These are phyloP conservation scores for Diacarnus erythraeanus DNA, from an alignment of 37 sponge, comb jelly and placozoan species.

Conservation along the genomic window DNA sequence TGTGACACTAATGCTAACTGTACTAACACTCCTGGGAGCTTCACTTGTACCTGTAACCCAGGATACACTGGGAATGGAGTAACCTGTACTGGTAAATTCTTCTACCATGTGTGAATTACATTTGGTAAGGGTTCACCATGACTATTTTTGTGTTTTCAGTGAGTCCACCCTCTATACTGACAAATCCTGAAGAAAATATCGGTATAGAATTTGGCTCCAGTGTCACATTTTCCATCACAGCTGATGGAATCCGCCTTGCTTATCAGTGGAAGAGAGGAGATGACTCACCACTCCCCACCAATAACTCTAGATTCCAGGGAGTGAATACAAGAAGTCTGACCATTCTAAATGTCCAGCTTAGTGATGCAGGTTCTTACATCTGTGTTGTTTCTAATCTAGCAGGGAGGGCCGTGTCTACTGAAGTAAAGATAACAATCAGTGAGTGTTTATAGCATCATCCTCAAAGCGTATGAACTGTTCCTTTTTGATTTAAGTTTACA, in stretches of 20 bases:
- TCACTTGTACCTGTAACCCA: too few relatives aligned
- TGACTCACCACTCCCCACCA: background rate
- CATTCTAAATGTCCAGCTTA: background rate
- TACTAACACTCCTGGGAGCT: too few relatives aligned
- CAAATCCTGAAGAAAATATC: background rate
- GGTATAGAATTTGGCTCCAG: background rate
- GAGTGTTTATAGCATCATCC: background rate
- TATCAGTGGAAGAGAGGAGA: background rate
- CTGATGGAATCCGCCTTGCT: background rate
- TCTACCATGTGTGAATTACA: too few relatives aligned
- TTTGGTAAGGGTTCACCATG: too few relatives aligned
- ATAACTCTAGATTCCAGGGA: background rate
- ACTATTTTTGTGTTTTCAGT: conserved; percentile 6
- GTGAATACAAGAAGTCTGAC: background rate
- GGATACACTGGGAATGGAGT: too few relatives aligned
- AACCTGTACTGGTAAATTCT: too few relatives aligned
- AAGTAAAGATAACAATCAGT: background rate
- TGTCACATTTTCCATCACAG: conserved; percentile 1
- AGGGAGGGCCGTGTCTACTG: conserved; percentile 1
- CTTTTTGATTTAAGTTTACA: too few relatives aligned
- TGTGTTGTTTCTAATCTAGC: conserved; percentile 16
- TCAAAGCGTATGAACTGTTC: too few relatives aligned
- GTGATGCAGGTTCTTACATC: background rate
- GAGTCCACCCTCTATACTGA: background rate
- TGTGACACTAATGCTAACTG: too few relatives aligned